Evolutionary conservation across 2,888 invertebrate genomes (phyloP), one percentile per base, ranked within the genome.

Genomic region (Pocota personata): DNA sequence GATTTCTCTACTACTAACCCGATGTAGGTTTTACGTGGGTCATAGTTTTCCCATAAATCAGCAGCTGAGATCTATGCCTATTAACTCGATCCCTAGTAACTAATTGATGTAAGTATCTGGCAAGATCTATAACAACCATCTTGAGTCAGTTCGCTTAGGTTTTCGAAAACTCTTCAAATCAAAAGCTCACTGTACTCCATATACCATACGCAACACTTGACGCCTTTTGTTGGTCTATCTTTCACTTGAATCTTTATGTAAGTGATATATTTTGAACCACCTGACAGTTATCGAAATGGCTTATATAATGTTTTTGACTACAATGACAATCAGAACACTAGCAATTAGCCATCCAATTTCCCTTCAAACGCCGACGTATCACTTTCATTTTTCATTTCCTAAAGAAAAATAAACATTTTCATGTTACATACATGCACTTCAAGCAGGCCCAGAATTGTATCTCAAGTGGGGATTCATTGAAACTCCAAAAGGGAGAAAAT

Each of bases 281-380:
- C 62, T 71, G 27, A 35, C 24, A 24, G 60, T 27, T 43, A 30
- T 77, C 77, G 19, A 69, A 40, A 27, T 30, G n/a, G 3, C 8
- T 69, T 71, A 52, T 32, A 55, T 71, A 78, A 71, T 10, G 8
- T 4, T 46, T 35, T 24, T 43, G 46, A 66, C 58, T 27, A 16
- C 40, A 16, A 40, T 60, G 43, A 43, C 77, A 43, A 69, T 62
- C 78, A 78, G 69, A 78, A 71, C 37, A 52, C 35, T 6, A 71
- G 62, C 69, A 78, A 78, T 78, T 78, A 71, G 62, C 78, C 16
- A 40, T 46, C 62, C 14, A 62, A 55, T 62, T 35, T 69, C 35
- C 14, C 52, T 19, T 24, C 40, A 55, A 69, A n/a, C 62, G 52
- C 78, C 62, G 55, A 78, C 62, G 40, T 40, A 52, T 62, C 60